Conservation (phyloP, 2,797 vertebrate species). For the Tympanoctomys barrerae region DNA sequence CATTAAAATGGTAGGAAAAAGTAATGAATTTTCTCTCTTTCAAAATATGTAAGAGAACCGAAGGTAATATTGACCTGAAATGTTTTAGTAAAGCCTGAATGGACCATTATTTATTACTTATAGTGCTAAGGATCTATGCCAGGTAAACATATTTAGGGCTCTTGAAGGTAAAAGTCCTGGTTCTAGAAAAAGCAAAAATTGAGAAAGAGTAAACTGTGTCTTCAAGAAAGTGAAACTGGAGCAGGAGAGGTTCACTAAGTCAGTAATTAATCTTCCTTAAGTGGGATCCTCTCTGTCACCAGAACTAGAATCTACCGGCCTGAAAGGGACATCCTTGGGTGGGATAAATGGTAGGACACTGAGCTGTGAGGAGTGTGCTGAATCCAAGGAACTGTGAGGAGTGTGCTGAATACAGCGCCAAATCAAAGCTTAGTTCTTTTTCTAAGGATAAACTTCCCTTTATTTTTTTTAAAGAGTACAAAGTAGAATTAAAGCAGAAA, state of each 20-base stretch:
- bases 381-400: too few species aligned
- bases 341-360: too few species aligned
- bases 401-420: too few species aligned
- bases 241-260: background rate
- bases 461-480: too few species aligned
- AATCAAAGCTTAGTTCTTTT: background rate
- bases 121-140: background rate
- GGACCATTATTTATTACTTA: background rate
- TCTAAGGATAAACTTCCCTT: background rate
- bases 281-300: background rate
- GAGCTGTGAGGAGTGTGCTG: too few species aligned
- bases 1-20: background rate
- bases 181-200: background rate
- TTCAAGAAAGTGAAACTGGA: background rate
- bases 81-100: background rate
- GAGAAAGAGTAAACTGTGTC: background rate
- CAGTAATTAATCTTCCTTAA: background rate
- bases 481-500: too few species aligned
- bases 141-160: background rate
- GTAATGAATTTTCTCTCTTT: background rate
- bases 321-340: background rate
- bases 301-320: background rate
- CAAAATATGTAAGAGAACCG: background rate
- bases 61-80: slow-evolving; percentile 11
- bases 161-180: background rate